Percentiles rank a stretch among this genome's conserved stretches.
phyloP scores from a whole-genome alignment of 2,888 invertebrate genomes.

The Notodonta ziczac region DNA sequence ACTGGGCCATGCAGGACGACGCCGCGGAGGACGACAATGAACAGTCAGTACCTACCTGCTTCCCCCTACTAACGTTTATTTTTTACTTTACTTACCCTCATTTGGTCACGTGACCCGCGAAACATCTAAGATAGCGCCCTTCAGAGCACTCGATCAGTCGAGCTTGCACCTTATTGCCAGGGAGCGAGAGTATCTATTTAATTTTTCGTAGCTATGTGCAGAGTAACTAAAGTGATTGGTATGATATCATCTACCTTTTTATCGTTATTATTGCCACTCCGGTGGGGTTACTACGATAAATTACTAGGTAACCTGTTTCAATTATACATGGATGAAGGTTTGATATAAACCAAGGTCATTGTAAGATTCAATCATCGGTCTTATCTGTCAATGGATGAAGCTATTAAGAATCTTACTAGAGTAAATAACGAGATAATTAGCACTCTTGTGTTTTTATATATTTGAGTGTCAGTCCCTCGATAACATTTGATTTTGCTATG shows the following conservation, averaged over 20 bases:
- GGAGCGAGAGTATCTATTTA: background rate
- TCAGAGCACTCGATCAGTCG: too few relatives aligned
- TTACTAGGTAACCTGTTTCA: too few relatives aligned
- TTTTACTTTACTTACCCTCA: too few relatives aligned
- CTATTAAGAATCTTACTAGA: conserved; percentile 66
- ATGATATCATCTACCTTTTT: too few relatives aligned
- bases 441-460: conserved; percentile 64
- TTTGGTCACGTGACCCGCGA: too few relatives aligned
- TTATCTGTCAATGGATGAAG: conserved; percentile 43
- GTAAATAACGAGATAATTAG: conserved; percentile 75
- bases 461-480: conserved; percentile 78
- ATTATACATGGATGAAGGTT: background rate
- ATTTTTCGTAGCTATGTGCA: background rate
- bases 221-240: background rate
- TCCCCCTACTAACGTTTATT: too few relatives aligned
- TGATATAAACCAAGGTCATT: background rate
- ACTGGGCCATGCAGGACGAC: conserved; percentile 95
- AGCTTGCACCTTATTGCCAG: background rate
- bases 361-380: conserved; percentile 59
- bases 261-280: too few relatives aligned
- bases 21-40: conserved; percentile 97
- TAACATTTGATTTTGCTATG: conserved; percentile 44
- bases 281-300: too few relatives aligned
- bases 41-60: conserved; percentile 68
- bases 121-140: too few relatives aligned